Evolutionary conservation across 2,113 vertebrate species (phyloP).

Genomic region (Nicator chloris): DNA sequence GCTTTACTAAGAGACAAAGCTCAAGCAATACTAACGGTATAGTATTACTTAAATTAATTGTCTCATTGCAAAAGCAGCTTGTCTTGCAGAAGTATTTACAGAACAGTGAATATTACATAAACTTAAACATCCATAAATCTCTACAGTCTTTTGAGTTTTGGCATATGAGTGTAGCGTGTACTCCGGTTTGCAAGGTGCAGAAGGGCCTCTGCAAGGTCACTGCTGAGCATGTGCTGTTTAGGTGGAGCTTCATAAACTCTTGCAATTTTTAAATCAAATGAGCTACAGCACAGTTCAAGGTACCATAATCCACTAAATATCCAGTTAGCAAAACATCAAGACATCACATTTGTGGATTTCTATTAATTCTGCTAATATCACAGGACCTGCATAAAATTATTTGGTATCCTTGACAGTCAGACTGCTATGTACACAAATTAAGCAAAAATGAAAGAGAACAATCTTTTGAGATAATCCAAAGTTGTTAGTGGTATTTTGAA

Average conservation of each 20-base stretch:
- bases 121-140: not conserved
- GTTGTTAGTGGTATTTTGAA: not conserved
- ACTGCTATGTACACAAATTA: not conserved
- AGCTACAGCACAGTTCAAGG: not conserved
- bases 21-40: slow-evolving; percentile 67
- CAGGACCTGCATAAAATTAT: not conserved
- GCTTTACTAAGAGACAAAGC: slow-evolving; percentile 52
- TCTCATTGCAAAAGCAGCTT: not conserved
- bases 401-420: not conserved
- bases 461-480: not conserved
- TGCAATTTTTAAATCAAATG: not conserved
- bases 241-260: not conserved
- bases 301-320: not conserved
- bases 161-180: not conserved
- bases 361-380: not conserved
- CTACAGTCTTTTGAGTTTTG: not conserved
- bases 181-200: accelerated
- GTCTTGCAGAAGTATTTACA: not conserved
- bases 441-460: not conserved
- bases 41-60: not conserved
- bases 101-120: not conserved
- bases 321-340: not conserved
- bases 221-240: not conserved
- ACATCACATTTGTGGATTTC: not conserved
- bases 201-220: not conserved